Base-by-base conservation (phyloP, 2,888 invertebrate species). In the Silvanus unidentatus region DNA sequence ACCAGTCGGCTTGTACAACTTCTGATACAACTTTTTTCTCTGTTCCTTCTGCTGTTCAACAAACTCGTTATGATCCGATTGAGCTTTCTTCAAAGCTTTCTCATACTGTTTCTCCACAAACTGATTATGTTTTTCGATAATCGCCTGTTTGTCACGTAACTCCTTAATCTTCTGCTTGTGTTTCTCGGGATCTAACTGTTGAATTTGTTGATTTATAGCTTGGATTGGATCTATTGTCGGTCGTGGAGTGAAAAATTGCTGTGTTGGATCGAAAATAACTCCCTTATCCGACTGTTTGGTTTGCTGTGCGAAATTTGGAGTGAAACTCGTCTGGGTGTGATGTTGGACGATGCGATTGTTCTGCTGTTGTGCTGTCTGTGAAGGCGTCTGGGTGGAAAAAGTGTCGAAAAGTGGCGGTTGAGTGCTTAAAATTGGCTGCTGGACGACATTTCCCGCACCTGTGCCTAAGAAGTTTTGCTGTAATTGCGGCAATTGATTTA, bases 91-190 rank as follows among this genome's bases (percentile, higher is more conserved):
- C 59, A 87, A 81, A 35, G 86, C 83, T 55, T 86, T 86, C 54
- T 88, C 80, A 56, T 88, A 87, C 59, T 87, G 87, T 60, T 84
- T 86, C 58, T 88, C 86, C 2, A 86, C 79, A 55, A 87, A 82
- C 53, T 87, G 80, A 57, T 87, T 86, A 53, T 85, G 85, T 59
- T 84, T 85, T 55, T 84, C 83, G 47, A 85, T 85, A 2, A 85
- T 77, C 50, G 82, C 77, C 57, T 84, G 83, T 54, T 84, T 79
- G 53, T 87, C 86, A 55, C 82, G 78, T 38, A 86, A 77, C 54
- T 86, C 85, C 54, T 81, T 80, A 1, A 83, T 64, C 45, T 78
- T 74, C 59, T 82, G 81, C 39, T 83, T 76, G 58, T 84, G 77
- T n/a, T 73, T 66, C 76, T 80, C 43, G 69, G 70, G 50, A 72